phyloP scores from a whole-genome alignment of 2,888 invertebrate genomes.

The Cenopis cana region DNA sequence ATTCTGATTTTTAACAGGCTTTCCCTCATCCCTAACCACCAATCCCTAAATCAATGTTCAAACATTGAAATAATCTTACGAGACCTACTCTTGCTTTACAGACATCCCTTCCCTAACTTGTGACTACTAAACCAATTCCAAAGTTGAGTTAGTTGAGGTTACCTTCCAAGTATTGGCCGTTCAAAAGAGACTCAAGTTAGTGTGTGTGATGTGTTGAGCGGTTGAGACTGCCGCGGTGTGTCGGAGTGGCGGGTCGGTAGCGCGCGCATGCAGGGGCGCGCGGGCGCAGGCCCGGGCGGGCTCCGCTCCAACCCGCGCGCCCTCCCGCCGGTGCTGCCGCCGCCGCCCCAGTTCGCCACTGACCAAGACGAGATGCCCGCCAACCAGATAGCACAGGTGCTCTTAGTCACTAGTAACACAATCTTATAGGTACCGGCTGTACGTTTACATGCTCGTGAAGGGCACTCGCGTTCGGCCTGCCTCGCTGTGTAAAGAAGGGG shows the following conservation, averaged over 20 bases:
- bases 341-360: constrained; percentile 79
- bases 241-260: constrained; percentile 67
- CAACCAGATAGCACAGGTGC: constrained; percentile 82
- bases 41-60: not conserved
- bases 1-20: not conserved
- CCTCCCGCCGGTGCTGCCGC: constrained; percentile 78
- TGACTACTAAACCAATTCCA: not conserved
- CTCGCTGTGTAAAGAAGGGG: no score
- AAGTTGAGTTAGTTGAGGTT: not conserved
- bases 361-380: constrained; percentile 81
- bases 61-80: not conserved
- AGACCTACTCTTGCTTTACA: not conserved
- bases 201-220: constrained; percentile 34
- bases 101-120: not conserved
- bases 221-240: constrained; percentile 32
- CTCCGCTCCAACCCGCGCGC: constrained; percentile 81
- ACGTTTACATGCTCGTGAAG: no score
- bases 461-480: no score
- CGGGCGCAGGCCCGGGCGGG: constrained; percentile 80
- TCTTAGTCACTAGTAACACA: constrained; percentile 15
- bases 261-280: constrained; percentile 82
- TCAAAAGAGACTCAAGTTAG: constrained; percentile 7
- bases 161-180: not conserved
- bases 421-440: no score
- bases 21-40: not conserved